Evolutionary conservation across 2,797 vertebrate genomes (phyloP).

Genomic region (Chelonia mydas): DNA sequence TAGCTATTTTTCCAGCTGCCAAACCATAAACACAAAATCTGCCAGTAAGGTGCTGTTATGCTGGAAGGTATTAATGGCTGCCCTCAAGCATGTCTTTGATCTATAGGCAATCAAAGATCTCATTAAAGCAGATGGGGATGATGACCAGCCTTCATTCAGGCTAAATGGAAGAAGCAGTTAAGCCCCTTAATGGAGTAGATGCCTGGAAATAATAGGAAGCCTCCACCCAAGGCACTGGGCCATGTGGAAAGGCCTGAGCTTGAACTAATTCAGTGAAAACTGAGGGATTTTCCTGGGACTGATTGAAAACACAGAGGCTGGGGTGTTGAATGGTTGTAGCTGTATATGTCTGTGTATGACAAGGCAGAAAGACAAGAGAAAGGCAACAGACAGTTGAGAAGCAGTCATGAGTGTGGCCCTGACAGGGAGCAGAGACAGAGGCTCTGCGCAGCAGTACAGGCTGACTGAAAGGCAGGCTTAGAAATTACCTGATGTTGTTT

Average conservation of each 20-base stretch:
- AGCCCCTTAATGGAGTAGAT: not conserved
- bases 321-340: not conserved
- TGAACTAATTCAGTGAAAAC: not conserved
- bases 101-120: not conserved
- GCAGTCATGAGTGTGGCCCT: not conserved
- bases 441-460: not conserved
- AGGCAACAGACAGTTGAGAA: not conserved
- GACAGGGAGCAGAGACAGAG: not conserved
- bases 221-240: not conserved
- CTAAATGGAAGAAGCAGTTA: not conserved
- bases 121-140: not conserved
- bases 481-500: not conserved
- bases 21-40: not conserved
- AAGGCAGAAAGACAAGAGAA: not conserved
- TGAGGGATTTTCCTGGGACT: too few species aligned
- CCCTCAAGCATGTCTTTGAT: not conserved
- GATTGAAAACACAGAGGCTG: not conserved
- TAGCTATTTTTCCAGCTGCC: not conserved
- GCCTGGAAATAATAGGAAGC: not conserved
- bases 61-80: not conserved
- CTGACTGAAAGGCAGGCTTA: not conserved
- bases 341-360: not conserved
- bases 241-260: not conserved
- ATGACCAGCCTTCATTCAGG: not conserved
- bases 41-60: not conserved